phyloP scores from a whole-genome alignment of 2,888 invertebrate species.

The Troides helena region DNA sequence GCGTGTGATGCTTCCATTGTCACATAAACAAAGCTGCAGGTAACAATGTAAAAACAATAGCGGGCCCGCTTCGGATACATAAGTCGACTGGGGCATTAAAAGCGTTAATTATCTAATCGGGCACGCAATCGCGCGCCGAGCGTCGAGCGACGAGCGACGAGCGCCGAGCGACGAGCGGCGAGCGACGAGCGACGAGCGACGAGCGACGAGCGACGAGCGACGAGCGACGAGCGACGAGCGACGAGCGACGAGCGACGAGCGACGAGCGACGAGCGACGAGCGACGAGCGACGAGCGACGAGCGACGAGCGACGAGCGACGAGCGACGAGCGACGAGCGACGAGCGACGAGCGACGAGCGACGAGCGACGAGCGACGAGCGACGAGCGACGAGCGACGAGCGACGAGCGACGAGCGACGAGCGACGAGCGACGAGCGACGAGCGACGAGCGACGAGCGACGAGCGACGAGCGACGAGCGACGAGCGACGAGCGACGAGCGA shows the following conservation, averaged over 20 bases:
- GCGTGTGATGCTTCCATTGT: neutral
- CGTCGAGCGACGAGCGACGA: conserved; percentile 34
- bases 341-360: conserved; percentile 30
- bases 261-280: conserved; percentile 37
- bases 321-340: conserved; percentile 36
- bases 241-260: conserved; percentile 24
- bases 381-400: conserved; percentile 31
- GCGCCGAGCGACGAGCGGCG: conserved; percentile 36
- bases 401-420: conserved; percentile 34
- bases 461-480: conserved; percentile 34
- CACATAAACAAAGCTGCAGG: conserved; percentile 5
- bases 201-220: conserved; percentile 33
- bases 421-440: conserved; percentile 35
- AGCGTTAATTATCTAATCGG: conserved; percentile 70
- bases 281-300: conserved; percentile 32
- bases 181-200: conserved; percentile 35
- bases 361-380: conserved; percentile 35
- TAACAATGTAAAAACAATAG: conserved; percentile 28
- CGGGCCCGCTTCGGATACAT: conserved; percentile 14
- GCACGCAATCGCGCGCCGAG: conserved; percentile 51
- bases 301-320: conserved; percentile 34
- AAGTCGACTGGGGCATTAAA: conserved; percentile 34
- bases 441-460: conserved; percentile 32
- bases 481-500: conserved; percentile 29
- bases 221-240: conserved; percentile 35